Conservation (phyloP, 1,140 invertebrate genomes). For the Sinella curviseta region DNA sequence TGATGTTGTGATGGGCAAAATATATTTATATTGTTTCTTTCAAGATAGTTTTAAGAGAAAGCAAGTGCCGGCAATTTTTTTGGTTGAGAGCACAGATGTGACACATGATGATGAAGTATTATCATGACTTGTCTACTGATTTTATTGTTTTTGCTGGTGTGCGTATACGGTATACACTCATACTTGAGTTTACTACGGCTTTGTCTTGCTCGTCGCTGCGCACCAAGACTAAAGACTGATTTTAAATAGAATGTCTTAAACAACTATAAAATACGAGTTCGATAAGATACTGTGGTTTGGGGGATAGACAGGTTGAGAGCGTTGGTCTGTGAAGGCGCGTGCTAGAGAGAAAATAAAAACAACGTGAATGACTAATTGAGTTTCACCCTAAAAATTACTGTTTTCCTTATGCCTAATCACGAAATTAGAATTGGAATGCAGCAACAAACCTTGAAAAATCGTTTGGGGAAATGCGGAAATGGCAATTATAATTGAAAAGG, state of each 20-base stretch:
- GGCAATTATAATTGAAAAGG: background rate
- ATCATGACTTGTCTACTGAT: background rate
- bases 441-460: background rate
- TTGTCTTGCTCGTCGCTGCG: too few species aligned
- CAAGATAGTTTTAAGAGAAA: too few species aligned
- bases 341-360: background rate
- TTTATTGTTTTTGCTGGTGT: background rate
- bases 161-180: too few species aligned
- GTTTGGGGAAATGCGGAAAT: background rate
- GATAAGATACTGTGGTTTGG: too few species aligned
- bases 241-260: too few species aligned
- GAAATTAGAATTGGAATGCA: background rate
- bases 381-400: background rate
- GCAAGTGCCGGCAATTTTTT: too few species aligned
- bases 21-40: background rate
- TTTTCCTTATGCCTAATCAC: background rate
- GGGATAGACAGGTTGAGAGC: too few species aligned
- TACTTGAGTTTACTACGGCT: too few species aligned
- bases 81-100: conserved; percentile 8
- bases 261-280: too few species aligned
- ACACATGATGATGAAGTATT: conserved; percentile 16
- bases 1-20: background rate
- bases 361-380: background rate
- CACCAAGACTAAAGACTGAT: too few species aligned
- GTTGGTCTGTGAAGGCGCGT: background rate